Conservation (phyloP, 2,797 vertebrate species). For the Periparus ater region DNA sequence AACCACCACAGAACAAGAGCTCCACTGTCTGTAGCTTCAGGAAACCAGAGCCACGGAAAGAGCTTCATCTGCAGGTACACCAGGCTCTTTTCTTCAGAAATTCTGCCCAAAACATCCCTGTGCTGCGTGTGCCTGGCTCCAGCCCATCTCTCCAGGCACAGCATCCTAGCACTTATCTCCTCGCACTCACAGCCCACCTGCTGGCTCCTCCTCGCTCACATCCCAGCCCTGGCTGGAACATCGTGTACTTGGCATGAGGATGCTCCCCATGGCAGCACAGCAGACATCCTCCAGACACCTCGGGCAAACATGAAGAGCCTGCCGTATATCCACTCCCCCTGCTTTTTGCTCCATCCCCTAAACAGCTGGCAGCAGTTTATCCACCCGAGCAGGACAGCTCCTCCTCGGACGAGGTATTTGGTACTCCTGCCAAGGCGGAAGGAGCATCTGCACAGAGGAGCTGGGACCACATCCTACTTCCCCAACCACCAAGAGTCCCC, state of each 20-base stretch:
- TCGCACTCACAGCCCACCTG: neutral
- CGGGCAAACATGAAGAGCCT: neutral
- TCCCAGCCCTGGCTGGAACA: neutral
- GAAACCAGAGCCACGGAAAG: neutral
- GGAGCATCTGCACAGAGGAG: neutral
- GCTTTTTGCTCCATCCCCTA: neutral
- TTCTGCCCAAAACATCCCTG: neutral
- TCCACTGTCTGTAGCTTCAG: neutral
- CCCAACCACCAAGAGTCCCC: neutral
- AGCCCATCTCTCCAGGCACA: neutral
- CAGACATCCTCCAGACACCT: neutral
- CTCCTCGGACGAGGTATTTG: neutral
- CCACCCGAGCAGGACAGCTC: neutral
- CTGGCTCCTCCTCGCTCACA: neutral
- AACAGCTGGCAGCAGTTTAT: neutral
- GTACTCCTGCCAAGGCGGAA: neutral
- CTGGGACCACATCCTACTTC: neutral
- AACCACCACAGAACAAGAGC: neutral
- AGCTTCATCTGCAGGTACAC: neutral
- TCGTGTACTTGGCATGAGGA: neutral
- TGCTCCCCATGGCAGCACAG: neutral
- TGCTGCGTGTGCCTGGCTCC: rapidly evolving
- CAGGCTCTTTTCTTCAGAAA: neutral
- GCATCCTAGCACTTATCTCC: neutral
- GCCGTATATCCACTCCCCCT: rapidly evolving